These are phyloP conservation scores for Macquaria ambigua DNA, from an alignment of 2,113 vertebrate genomes.

Conservation along the genomic window DNA sequence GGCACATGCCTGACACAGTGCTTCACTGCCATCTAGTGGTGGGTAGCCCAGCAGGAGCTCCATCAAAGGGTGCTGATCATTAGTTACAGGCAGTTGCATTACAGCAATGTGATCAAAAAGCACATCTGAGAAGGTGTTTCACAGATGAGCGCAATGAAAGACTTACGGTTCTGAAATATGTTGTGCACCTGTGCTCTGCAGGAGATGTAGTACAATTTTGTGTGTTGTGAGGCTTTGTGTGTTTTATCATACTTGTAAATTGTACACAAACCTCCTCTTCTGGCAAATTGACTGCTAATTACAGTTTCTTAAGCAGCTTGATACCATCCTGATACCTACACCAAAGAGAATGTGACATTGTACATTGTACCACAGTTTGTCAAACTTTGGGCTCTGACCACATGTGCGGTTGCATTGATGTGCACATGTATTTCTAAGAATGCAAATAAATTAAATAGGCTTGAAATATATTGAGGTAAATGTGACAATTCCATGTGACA, in stretches of 20 bases:
- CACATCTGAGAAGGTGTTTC: slow-evolving; percentile 49
- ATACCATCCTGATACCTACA: background rate
- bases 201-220: slow-evolving; percentile 1
- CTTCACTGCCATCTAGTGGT: slow-evolving; percentile 81
- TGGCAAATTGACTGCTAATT: slow-evolving; percentile 31
- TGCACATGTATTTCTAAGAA: background rate
- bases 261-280: slow-evolving; percentile 14
- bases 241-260: slow-evolving; percentile 13
- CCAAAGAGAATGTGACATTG: background rate
- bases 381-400: background rate
- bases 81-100: slow-evolving; percentile 43
- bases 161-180: slow-evolving; percentile 19
- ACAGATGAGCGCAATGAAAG: slow-evolving; percentile 34
- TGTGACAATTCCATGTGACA: background rate
- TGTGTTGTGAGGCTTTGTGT: slow-evolving; percentile 19
- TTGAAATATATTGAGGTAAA: background rate
- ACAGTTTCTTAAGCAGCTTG: slow-evolving; percentile 27
- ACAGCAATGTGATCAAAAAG: slow-evolving; percentile 52
- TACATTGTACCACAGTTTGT: background rate
- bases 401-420: background rate
- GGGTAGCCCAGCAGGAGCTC: background rate
- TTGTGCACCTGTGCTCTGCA: slow-evolving; percentile 25
- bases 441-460: background rate
- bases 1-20: slow-evolving; percentile 17
- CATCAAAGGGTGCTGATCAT: slow-evolving; percentile 17